Evolutionary conservation across 2,113 vertebrate genomes (phyloP).

Genomic region (Hypocryptadius cinnamomeus): DNA sequence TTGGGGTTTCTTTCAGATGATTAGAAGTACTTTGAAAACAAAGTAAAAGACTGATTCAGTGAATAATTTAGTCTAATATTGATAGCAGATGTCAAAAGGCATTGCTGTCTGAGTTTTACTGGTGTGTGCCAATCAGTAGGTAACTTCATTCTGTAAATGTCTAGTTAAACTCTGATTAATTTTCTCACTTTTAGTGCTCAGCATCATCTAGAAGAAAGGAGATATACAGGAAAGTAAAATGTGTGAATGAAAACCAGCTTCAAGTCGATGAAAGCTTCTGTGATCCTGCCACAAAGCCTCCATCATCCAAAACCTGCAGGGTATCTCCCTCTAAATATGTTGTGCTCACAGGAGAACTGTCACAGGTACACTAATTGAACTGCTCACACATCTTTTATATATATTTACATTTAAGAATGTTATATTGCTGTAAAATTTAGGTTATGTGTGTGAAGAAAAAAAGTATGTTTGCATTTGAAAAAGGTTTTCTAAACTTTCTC

Average conservation of each 20-base stretch:
- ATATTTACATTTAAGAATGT: not conserved
- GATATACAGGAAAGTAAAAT: constrained; percentile 70
- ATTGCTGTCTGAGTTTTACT: not conserved
- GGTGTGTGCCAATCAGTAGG: not conserved
- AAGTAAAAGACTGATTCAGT: not conserved
- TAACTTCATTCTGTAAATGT: not conserved
- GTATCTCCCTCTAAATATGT: constrained; percentile 69
- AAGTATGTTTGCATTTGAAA: not conserved
- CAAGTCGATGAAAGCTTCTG: constrained; percentile 78
- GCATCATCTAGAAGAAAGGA: constrained; percentile 71
- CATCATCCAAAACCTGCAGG: constrained; percentile 68
- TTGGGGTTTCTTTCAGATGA: not conserved
- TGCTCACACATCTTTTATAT: not conserved
- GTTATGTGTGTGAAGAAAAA: not conserved
- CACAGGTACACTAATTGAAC: constrained; percentile 72
- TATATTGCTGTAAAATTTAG: not conserved
- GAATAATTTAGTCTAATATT: not conserved
- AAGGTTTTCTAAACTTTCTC: not conserved
- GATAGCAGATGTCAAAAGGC: not conserved
- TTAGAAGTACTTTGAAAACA: not conserved
- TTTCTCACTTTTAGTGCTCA: constrained; percentile 73
- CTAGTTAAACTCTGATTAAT: not conserved
- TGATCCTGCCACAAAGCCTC: constrained; percentile 66
- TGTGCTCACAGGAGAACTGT: constrained; percentile 79
- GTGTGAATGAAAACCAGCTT: constrained; percentile 61